Percentiles rank a stretch among this genome's conserved stretches.
These are phyloP conservation scores for Lanius ludovicianus DNA, from an alignment of 2,113 vertebrate species.

Conservation along the genomic window DNA sequence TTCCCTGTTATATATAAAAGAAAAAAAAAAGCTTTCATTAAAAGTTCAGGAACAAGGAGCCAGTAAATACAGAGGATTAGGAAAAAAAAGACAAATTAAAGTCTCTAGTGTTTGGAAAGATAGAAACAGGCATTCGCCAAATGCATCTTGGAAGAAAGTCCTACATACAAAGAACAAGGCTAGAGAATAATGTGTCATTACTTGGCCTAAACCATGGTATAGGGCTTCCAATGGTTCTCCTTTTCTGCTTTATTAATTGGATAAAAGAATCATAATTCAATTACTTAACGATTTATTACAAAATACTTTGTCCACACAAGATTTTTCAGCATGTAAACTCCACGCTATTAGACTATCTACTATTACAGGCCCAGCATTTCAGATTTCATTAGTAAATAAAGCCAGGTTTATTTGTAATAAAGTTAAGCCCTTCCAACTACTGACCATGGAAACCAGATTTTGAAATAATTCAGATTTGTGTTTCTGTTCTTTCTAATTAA, in stretches of 20 bases:
- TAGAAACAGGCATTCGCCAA: neutral
- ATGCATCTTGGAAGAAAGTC: neutral
- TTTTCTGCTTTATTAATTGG: constrained; percentile 52
- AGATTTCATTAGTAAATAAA: constrained; percentile 89
- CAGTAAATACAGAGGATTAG: neutral
- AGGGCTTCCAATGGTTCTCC: neutral
- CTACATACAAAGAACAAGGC: neutral
- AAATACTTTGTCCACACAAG: constrained; percentile 69
- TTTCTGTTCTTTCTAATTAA: constrained; percentile 99
- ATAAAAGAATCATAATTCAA: constrained; percentile 75
- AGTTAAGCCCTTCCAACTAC: constrained; percentile 92
- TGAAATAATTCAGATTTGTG: constrained; percentile 99
- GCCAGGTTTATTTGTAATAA: constrained; percentile 97
- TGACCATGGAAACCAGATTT: constrained; percentile 93
- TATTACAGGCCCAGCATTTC: constrained; percentile 71
- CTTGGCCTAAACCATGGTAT: neutral
- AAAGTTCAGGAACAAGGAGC: neutral
- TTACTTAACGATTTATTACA: constrained; percentile 74
- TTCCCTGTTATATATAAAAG: neutral
- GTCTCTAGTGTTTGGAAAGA: neutral
- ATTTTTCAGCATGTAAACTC: constrained; percentile 72
- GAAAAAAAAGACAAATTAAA: neutral
- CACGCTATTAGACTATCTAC: constrained; percentile 55
- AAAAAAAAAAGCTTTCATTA: neutral
- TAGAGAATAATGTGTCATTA: constrained; percentile 1